Percentiles rank a stretch among this genome's conserved stretches.
Conservation (phyloP, 2,113 vertebrate genomes). For the Cygnus buccinator region DNA sequence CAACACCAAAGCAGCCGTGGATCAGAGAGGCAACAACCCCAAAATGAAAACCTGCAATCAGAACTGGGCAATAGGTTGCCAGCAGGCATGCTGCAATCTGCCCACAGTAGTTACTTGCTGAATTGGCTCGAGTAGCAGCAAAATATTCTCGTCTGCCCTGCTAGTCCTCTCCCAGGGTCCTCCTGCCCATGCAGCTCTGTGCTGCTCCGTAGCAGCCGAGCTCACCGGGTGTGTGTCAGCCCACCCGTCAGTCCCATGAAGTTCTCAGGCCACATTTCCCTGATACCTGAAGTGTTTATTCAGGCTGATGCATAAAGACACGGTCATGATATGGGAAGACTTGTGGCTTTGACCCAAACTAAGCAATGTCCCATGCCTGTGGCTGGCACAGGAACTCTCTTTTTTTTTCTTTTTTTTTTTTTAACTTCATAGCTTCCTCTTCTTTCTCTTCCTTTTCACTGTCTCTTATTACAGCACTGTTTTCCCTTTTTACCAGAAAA, state of each 20-base stretch:
- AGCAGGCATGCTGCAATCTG: not conserved
- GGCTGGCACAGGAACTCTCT: not conserved
- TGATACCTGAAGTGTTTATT: not conserved
- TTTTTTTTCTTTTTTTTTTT: too few species aligned
- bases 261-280: not conserved
- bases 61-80: not conserved
- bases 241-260: not conserved
- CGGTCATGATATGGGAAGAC: not conserved
- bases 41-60: not conserved
- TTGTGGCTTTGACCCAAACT: not conserved
- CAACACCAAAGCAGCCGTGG: not conserved
- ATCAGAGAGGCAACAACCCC: not conserved
- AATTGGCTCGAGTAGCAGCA: not conserved
- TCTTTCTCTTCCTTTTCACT: not conserved
- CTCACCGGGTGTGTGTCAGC: rapidly evolving
- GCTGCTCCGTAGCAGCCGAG: not conserved
- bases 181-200: not conserved
- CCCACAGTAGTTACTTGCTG: not conserved
- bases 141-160: not conserved
- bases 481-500: not conserved
- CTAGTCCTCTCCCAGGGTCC: not conserved
- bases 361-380: rapidly evolving
- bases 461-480: not conserved
- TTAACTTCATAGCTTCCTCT: not conserved
- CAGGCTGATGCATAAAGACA: not conserved